Base-by-base conservation (phyloP, 2,888 invertebrate species). In the Nomada goodeniana region DNA sequence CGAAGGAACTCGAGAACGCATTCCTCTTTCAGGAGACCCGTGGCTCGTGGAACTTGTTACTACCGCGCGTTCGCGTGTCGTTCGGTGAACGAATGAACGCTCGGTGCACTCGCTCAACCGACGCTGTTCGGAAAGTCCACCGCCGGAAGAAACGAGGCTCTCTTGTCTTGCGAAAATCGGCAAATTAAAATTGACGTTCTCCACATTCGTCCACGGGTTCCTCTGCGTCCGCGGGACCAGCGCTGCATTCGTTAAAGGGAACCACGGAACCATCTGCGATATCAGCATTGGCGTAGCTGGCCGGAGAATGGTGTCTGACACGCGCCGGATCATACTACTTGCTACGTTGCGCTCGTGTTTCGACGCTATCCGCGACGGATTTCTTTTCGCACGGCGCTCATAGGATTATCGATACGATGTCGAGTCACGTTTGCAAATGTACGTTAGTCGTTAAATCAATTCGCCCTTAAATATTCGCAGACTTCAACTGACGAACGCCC, bases 31-130 rank as follows among this genome's bases (percentile, higher is more conserved):
- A 36, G 67, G 67, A 52, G 68, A 7, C 47, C 2, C 11, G 65
- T n/a, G 23, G 69, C 70, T 73, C 60, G 65, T 59, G 59, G 67
- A 76, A 86, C 76, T 76, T 73, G 79, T 80, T 83, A 74, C 59
- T 52, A 71, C 44, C 26, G 15, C 81, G 53, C 57, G 70, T 15
- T 11, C 69, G 71, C 70, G 59, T 20, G 18, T 52, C 26, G 57
- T 36, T 67, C 36, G 15, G 7, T 13, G 7, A 73, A 29, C 18
- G 15, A 15, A 29, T 26, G n/a, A 26, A 26, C 18, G 20, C 55
- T 47, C 20, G 36, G n/a, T 15, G 47, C 47, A 18, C 63, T 36
- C n/a, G 60, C 23, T 1, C 20, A 50, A 29, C 47, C 60, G 15
- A 65, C 65, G 53, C 50, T 71, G 42, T 78, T 64, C 57, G 26